phyloP scores from a whole-genome alignment of 2,797 vertebrate species.

The Menidia menidia region DNA sequence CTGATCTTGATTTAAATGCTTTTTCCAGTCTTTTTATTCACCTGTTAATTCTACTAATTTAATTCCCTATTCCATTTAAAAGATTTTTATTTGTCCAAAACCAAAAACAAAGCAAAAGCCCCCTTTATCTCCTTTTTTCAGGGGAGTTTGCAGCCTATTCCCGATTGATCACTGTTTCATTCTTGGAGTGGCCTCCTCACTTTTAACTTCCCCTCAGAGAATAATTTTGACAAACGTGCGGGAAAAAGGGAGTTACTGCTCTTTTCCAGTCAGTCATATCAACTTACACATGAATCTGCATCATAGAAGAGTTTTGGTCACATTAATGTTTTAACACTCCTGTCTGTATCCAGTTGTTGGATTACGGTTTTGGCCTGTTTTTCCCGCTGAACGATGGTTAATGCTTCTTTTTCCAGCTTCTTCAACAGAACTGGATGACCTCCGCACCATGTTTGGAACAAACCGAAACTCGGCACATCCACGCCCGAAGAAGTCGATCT shows the following conservation, averaged over 20 bases:
- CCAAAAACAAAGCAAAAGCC: not conserved
- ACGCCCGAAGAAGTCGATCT: not conserved
- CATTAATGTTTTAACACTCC: not conserved
- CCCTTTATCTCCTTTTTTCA: not conserved
- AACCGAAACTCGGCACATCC: not conserved
- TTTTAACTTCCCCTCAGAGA: constrained; percentile 22
- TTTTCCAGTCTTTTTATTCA: no score
- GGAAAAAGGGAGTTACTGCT: constrained; percentile 5
- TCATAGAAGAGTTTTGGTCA: no score
- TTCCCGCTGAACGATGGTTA: not conserved
- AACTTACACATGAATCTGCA: constrained; percentile 9
- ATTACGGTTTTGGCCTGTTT: not conserved
- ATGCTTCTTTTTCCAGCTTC: no score
- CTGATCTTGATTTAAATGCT: no score
- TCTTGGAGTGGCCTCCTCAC: constrained; percentile 5
- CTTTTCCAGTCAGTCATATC: constrained; percentile 25
- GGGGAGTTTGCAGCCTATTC: constrained; percentile 5
- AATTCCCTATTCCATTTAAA: no score
- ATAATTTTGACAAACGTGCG: constrained; percentile 12
- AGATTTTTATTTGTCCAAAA: no score
- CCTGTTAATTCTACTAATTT: no score
- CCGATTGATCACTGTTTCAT: constrained; percentile 16
- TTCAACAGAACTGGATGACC: not conserved
- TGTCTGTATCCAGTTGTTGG: not conserved
- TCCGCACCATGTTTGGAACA: not conserved